phyloP scores from a whole-genome alignment of 2,797 vertebrate genomes.

The Acridotheres tristis region DNA sequence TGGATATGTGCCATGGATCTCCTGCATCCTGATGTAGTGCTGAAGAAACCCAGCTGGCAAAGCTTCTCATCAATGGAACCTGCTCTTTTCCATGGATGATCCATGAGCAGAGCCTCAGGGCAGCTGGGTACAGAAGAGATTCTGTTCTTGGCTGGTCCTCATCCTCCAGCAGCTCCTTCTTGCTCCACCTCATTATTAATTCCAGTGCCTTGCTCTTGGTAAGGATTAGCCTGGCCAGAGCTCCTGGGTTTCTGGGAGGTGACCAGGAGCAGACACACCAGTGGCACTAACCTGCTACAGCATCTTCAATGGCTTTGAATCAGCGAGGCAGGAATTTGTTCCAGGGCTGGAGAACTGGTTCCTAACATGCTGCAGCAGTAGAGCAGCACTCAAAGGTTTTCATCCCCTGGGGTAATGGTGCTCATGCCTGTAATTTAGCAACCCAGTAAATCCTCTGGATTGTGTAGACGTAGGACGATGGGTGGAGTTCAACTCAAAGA shows the following conservation, averaged over 20 bases:
- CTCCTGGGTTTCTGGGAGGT: neutral
- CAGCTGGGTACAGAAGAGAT: neutral
- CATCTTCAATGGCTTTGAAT: neutral
- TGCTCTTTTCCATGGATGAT: neutral
- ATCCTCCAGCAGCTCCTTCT: neutral
- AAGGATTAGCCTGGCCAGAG: neutral
- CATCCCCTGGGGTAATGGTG: neutral
- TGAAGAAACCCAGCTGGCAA: neutral
- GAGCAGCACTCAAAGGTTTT: neutral
- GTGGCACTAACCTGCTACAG: neutral
- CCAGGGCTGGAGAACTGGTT: neutral
- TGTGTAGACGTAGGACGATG: accelerated
- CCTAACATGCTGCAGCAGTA: neutral
- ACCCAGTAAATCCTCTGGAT: neutral
- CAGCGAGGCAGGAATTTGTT: accelerated
- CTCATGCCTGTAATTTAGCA: neutral
- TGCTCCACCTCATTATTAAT: neutral
- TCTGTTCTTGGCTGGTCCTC: neutral
- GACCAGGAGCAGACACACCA: neutral
- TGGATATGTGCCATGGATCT: neutral
- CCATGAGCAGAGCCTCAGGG: neutral
- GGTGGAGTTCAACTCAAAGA: neutral
- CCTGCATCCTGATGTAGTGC: accelerated
- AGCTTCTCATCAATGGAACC: neutral
- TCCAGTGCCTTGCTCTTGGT: neutral